Base-by-base conservation (phyloP, 2,797 vertebrate species). In the Dallia pectoralis region DNA sequence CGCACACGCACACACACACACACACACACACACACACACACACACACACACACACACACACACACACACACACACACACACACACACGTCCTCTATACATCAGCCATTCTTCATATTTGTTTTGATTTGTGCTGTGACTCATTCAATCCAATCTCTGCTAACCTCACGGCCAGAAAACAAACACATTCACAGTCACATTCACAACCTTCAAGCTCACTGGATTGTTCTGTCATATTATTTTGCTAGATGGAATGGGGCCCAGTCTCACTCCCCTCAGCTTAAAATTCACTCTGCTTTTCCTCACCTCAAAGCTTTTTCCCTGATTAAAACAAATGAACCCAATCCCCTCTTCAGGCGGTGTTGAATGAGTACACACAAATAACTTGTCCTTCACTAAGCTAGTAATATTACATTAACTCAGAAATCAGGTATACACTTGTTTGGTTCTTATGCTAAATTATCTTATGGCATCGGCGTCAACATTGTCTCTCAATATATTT, bases 241-340 rank as follows among this genome's bases (percentile, higher is more conserved):
- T 36, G 53, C 74, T 69, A 73, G 78, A 84, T 61, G 67, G 67
- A 80, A 72, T 70, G 74, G 30, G 9, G 44, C 9, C 22, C 70
- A 70, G 79, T 82, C 69, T 32, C 9, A 53, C 65, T 78, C 81
- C 80, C 83, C 85, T 75, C 16, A 25, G 18, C 30, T 27, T 69
- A 79, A 59, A 11, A 14, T 27, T 22, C 70, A 44, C 75, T 77
- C 53, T 9, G 53, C 76, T 81, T 44, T 62, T 65, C 76, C 80
- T 81, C 77, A 74, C 36, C 81, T 85, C 81, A 73, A 80, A 77
- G 72, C 87, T 87, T 83, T 87, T 82, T 77, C 66, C 77, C 75
- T 89, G 87, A 91, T 89, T 87, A 85, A 88, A 27, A 59, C 82
- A 81, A 77, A 29, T 15, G 71, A 80, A 77, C 76, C 70, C 1